Evolutionary conservation across 2,113 vertebrate species (phyloP).

Genomic region (Crypturellus undulatus): DNA sequence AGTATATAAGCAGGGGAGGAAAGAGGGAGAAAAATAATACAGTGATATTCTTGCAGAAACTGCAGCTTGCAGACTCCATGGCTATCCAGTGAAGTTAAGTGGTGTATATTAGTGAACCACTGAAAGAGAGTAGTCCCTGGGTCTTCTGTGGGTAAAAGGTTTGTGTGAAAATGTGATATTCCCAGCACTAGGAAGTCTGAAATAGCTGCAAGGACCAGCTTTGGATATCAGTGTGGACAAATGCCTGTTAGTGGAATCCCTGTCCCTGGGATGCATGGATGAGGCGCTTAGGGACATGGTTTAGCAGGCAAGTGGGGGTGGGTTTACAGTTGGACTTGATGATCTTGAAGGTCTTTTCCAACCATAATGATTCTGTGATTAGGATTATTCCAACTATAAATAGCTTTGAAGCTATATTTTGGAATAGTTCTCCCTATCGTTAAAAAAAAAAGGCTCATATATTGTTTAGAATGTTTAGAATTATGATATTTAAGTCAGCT

Average conservation of each 20-base stretch:
- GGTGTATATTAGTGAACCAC: not conserved
- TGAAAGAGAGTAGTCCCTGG: not conserved
- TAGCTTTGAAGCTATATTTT: not conserved
- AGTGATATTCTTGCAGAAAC: not conserved
- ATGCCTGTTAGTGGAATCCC: too few relatives aligned
- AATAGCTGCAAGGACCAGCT: not conserved
- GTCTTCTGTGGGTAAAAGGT: not conserved
- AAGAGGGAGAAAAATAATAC: not conserved
- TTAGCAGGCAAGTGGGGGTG: too few relatives aligned
- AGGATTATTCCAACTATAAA: too few relatives aligned
- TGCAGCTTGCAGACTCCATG: not conserved
- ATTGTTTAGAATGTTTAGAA: not conserved
- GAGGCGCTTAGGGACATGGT: too few relatives aligned
- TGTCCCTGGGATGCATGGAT: not conserved
- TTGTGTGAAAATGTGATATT: not conserved
- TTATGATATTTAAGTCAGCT: not conserved
- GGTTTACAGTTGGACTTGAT: too few relatives aligned
- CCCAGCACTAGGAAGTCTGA: too few relatives aligned
- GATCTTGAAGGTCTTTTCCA: too few relatives aligned
- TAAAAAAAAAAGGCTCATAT: not conserved
- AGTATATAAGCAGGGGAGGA: not conserved
- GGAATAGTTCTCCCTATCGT: not conserved
- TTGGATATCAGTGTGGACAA: accelerated
- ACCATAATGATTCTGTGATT: too few relatives aligned
- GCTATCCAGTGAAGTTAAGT: too few relatives aligned